These are phyloP conservation scores for Karalla daura DNA, from an alignment of 2,797 vertebrate species.

Conservation along the genomic window DNA sequence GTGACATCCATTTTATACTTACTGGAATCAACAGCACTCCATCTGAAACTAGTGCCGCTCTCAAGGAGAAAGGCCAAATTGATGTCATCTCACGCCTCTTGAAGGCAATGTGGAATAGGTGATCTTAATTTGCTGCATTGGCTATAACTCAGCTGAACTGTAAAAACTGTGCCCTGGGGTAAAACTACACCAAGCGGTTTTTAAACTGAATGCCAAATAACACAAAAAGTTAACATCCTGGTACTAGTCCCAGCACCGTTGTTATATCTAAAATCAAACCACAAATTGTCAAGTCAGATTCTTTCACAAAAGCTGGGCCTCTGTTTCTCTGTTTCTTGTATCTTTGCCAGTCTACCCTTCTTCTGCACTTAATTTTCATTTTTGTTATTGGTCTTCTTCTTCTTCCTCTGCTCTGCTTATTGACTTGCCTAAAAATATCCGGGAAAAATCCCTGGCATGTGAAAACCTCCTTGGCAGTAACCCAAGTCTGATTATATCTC, in stretches of 20 bases:
- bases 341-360: background rate
- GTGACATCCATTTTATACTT: slow-evolving; percentile 24
- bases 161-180: slow-evolving; percentile 32
- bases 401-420: background rate
- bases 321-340: too few relatives aligned
- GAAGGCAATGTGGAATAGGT: background rate
- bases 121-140: slow-evolving; percentile 29
- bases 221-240: slow-evolving; percentile 7
- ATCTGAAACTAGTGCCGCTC: slow-evolving; percentile 7
- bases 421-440: background rate
- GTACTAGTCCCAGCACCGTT: background rate
- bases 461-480: background rate
- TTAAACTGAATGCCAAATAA: slow-evolving; percentile 16
- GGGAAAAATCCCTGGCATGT: background rate
- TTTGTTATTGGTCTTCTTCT: background rate
- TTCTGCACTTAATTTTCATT: background rate
- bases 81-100: slow-evolving; percentile 17
- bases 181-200: slow-evolving; percentile 17
- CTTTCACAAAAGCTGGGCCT: too few relatives aligned
- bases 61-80: slow-evolving; percentile 40
- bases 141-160: slow-evolving; percentile 21
- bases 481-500: background rate
- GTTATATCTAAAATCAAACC: slow-evolving; percentile 5
- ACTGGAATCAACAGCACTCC: slow-evolving; percentile 30
- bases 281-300: background rate